phyloP scores from a whole-genome alignment of 1,140 invertebrate genomes.

The Hyles euphorbiae region DNA sequence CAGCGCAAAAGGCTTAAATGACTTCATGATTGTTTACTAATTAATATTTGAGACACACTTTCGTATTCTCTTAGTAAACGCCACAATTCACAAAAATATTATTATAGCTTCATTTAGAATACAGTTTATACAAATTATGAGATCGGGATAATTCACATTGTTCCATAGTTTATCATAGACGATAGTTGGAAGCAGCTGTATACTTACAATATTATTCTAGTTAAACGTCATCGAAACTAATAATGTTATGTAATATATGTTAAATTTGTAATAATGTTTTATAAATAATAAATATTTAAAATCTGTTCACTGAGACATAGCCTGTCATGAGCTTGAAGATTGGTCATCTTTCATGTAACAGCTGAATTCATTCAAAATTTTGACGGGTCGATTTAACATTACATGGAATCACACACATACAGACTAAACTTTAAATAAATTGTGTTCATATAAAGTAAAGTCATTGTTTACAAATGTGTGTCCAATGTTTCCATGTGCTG shows the following conservation, averaged over 20 bases:
- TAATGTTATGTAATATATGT: slow-evolving; percentile 6
- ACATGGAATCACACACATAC: slow-evolving; percentile 41
- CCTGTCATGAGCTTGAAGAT: slow-evolving; percentile 64
- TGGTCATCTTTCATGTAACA: slow-evolving; percentile 5
- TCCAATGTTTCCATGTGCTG: slow-evolving; percentile 9
- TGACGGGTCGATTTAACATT: slow-evolving; percentile 50
- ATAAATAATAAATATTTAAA: slow-evolving; percentile 14
- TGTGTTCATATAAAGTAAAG: background rate
- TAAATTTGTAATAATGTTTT: slow-evolving; percentile 34
- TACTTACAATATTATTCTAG: too few relatives aligned
- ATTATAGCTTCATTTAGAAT: too few relatives aligned
- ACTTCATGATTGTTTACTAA: background rate
- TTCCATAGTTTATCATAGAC: too few relatives aligned
- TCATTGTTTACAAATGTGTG: background rate
- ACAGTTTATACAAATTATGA: too few relatives aligned
- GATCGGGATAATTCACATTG: too few relatives aligned
- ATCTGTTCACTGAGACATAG: slow-evolving; percentile 31
- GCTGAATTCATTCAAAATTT: slow-evolving; percentile 13
- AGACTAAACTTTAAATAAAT: slow-evolving; percentile 1
- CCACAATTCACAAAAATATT: too few relatives aligned
- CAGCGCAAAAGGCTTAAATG: slow-evolving; percentile 13
- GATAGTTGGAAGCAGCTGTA: too few relatives aligned
- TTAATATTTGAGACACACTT: background rate
- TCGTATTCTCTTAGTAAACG: background rate
- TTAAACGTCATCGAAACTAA: too few relatives aligned